A percentile compares a stretch with the other conserved stretches of the same genome.
Evolutionary conservation across 2,888 invertebrate species (phyloP).

Genomic region (Gymnosoma rotundatum): DNA sequence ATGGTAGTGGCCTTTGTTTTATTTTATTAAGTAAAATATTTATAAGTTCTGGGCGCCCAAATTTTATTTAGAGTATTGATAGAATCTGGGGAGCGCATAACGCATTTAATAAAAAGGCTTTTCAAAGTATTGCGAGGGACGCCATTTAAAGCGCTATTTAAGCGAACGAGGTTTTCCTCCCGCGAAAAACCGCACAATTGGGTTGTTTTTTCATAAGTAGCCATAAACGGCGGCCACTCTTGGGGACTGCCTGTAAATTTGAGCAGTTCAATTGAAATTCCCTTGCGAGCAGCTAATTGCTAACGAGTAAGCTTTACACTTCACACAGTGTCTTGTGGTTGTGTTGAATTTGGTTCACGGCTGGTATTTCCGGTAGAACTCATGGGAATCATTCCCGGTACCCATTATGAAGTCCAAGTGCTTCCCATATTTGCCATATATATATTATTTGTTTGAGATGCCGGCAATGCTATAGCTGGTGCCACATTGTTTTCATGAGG

Average conservation of each 20-base stretch:
- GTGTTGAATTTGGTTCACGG: no score
- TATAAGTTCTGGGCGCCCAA: conserved; percentile 60
- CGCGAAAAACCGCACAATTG: neutral
- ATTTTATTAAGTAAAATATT: conserved; percentile 54
- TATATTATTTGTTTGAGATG: no score
- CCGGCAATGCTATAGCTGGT: no score
- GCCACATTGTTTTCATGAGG: no score
- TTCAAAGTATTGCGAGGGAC: conserved; percentile 31
- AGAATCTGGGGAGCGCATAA: conserved; percentile 58
- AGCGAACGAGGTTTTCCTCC: neutral
- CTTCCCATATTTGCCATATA: no score
- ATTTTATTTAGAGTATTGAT: conserved; percentile 58
- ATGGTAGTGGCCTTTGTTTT: conserved; percentile 26
- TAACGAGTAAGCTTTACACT: neutral
- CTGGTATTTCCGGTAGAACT: no score
- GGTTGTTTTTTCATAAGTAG: neutral
- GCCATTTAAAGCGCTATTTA: neutral
- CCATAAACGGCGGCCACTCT: neutral
- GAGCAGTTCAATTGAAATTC: neutral
- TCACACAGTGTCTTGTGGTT: no score
- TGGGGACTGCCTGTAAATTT: neutral
- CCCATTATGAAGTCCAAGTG: no score
- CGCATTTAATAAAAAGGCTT: conserved; percentile 46
- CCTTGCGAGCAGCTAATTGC: neutral
- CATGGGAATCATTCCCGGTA: no score